These are phyloP conservation scores for Procambarus virginalis DNA, from an alignment of 1,140 invertebrate genomes.

Conservation along the genomic window DNA sequence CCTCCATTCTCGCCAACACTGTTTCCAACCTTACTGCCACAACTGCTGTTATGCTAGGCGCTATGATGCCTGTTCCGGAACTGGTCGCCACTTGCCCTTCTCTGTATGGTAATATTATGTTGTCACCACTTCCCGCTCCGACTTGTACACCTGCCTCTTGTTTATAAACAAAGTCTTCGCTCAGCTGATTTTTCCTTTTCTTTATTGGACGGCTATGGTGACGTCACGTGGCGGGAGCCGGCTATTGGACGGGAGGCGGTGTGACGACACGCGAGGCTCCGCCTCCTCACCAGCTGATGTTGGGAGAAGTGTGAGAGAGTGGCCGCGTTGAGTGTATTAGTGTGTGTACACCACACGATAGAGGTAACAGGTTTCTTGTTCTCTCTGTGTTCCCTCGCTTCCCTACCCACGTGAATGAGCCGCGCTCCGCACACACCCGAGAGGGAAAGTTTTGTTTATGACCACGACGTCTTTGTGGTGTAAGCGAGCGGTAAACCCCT, in stretches of 20 bases:
- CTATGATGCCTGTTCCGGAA: too few relatives aligned
- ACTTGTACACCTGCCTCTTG: slow-evolving; percentile 16
- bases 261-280: slow-evolving; percentile 37
- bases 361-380: slow-evolving; percentile 41
- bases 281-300: slow-evolving; percentile 46
- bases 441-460: background rate
- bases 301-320: slow-evolving; percentile 30
- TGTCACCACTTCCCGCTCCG: background rate
- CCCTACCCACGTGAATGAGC: slow-evolving; percentile 3
- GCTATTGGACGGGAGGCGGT: slow-evolving; percentile 19
- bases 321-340: slow-evolving; percentile 20
- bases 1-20: too few relatives aligned
- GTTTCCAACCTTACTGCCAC: too few relatives aligned
- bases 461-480: background rate
- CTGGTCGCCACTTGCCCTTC: too few relatives aligned
- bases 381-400: background rate
- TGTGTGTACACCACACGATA: slow-evolving; percentile 39
- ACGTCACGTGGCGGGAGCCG: slow-evolving; percentile 8
- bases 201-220: slow-evolving; percentile 35
- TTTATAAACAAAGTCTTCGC: slow-evolving; percentile 46
- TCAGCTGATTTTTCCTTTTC: slow-evolving; percentile 51
- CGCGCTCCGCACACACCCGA: background rate
- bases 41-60: too few relatives aligned
- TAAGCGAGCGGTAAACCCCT: too few relatives aligned
- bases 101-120: background rate